Conservation (phyloP, 2,797 vertebrate species). For the Tangara arthus region DNA sequence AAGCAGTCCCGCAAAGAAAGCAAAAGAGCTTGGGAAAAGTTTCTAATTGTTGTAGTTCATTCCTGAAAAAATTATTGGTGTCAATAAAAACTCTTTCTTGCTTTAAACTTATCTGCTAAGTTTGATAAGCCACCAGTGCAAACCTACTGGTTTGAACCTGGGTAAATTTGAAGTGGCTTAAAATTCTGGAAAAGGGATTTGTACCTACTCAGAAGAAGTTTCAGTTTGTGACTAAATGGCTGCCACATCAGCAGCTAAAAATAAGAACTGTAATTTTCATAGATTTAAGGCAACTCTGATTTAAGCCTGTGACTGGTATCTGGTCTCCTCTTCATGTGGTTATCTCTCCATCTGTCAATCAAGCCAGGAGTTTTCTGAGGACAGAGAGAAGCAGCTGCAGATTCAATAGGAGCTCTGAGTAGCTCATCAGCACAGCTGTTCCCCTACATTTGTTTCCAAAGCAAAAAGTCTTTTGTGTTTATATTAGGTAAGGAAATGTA, state of each 20-base stretch:
- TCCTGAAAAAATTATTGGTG: background rate
- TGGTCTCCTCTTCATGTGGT: conserved; percentile 4
- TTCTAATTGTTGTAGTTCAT: background rate
- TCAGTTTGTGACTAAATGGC: background rate
- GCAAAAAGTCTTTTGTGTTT: conserved; percentile 63
- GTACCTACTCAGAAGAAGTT: background rate
- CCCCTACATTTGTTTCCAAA: conserved; percentile 50
- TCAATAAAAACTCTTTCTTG: background rate
- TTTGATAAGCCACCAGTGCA: background rate
- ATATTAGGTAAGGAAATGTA: conserved; percentile 61
- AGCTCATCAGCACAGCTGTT: conserved; percentile 66
- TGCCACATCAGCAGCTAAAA: background rate
- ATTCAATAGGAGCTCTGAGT: conserved; percentile 60
- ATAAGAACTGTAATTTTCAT: background rate
- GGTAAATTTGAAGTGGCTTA: background rate
- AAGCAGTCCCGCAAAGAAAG: background rate
- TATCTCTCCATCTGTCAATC: conserved; percentile 12
- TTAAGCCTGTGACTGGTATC: conserved; percentile 21
- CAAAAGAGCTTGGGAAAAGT: background rate
- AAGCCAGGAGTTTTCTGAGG: conserved; percentile 55
- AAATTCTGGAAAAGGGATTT: background rate
- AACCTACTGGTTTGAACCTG: background rate
- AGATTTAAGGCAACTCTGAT: conserved; percentile 30
- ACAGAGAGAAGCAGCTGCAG: conserved; percentile 62
- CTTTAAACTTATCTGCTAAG: background rate